A percentile compares a stretch with the other conserved stretches of the same genome.
These are phyloP conservation scores for Lampris megalopsis DNA, from an alignment of 2,113 vertebrate species.

Conservation along the genomic window DNA sequence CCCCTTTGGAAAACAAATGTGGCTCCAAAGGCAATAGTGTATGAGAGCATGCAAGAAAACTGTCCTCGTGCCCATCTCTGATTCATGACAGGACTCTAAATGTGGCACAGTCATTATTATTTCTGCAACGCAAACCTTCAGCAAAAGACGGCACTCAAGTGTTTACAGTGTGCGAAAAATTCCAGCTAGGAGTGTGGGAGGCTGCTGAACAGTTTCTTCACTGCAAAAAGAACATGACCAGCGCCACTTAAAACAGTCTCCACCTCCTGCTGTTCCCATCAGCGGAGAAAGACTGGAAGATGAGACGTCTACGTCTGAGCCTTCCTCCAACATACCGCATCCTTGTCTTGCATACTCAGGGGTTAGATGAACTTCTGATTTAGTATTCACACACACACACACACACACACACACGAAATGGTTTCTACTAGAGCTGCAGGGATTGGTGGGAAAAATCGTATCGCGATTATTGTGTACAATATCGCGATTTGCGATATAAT, in stretches of 20 bases:
- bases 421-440: too few relatives aligned
- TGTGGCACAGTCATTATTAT: neutral
- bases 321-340: too few relatives aligned
- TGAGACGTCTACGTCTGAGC: slow-evolving; percentile 34
- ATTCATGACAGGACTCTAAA: neutral
- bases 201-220: slow-evolving; percentile 2
- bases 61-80: neutral
- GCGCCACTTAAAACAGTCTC: slow-evolving; percentile 43
- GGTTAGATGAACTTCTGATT: too few relatives aligned
- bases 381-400: too few relatives aligned
- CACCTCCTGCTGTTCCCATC: slow-evolving; percentile 66
- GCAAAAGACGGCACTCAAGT: neutral
- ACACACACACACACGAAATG: too few relatives aligned
- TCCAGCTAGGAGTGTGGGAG: slow-evolving; percentile 1
- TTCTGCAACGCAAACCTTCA: neutral
- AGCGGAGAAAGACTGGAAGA: slow-evolving; percentile 59
- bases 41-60: neutral
- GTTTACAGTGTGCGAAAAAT: neutral
- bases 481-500: too few relatives aligned
- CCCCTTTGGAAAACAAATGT: neutral
- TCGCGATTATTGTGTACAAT: too few relatives aligned
- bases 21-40: neutral
- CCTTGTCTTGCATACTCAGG: too few relatives aligned
- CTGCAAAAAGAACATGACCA: slow-evolving; percentile 25
- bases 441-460: too few relatives aligned